phyloP scores from a whole-genome alignment of 2,113 vertebrate genomes.

The Puffinus mauretanicus region DNA sequence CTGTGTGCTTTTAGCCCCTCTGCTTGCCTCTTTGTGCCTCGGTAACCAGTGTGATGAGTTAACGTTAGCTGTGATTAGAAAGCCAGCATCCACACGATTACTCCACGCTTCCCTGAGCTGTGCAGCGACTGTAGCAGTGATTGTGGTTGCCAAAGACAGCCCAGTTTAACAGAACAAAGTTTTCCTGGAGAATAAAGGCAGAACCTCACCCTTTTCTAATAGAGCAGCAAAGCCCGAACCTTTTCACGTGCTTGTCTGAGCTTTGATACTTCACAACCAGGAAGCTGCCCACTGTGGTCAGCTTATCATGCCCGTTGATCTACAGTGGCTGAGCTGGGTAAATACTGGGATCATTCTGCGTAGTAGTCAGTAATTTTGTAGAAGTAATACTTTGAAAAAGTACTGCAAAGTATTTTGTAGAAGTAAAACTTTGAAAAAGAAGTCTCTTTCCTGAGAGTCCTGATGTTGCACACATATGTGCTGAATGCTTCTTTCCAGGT shows the following conservation, averaged over 20 bases:
- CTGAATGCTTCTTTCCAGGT: not conserved
- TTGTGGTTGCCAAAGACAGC: not conserved
- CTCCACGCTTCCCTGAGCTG: not conserved
- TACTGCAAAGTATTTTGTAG: not conserved
- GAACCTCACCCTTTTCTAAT: not conserved
- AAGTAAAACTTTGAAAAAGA: not conserved
- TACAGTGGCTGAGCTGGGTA: not conserved
- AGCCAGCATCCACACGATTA: not conserved
- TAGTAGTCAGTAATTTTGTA: not conserved
- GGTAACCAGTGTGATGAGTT: fast-evolving
- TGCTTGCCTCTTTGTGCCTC: not conserved
- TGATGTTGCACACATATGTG: fast-evolving
- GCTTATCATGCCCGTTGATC: not conserved
- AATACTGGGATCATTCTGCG: not conserved
- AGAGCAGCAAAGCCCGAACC: not conserved
- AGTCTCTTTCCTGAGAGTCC: not conserved
- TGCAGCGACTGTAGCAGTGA: fast-evolving
- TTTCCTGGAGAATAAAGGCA: not conserved
- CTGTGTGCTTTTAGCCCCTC: not conserved
- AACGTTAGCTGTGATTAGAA: not conserved
- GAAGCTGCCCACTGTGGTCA: not conserved
- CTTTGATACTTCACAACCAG: not conserved
- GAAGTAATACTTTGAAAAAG: not conserved
- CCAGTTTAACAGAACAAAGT: not conserved
- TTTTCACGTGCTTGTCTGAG: not conserved